phyloP scores from a whole-genome alignment of 2,113 vertebrate genomes.

The Zosterops lateralis region DNA sequence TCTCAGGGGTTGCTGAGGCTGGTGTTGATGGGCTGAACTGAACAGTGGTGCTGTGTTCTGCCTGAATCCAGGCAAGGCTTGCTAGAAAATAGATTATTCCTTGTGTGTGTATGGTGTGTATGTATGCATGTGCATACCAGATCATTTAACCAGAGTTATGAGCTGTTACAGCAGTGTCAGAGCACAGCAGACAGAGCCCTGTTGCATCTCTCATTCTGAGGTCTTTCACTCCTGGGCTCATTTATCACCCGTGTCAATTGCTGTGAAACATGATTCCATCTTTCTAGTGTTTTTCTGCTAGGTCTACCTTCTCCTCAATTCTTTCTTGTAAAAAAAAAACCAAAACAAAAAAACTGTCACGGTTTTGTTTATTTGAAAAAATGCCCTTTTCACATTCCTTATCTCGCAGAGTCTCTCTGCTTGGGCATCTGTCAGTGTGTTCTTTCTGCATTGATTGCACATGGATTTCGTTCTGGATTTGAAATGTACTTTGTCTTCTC shows the following conservation, averaged over 20 bases:
- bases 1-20: not conserved
- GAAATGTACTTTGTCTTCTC: not conserved
- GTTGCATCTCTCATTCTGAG: not conserved
- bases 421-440: not conserved
- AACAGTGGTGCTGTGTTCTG: not conserved
- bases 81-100: not conserved
- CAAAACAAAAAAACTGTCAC: not conserved
- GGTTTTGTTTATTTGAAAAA: slow-evolving; percentile 16
- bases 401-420: not conserved
- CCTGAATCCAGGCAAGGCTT: not conserved
- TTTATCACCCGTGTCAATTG: not conserved
- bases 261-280: not conserved
- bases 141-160: not conserved
- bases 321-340: not conserved
- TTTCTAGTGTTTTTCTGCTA: not conserved
- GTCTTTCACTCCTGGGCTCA: not conserved
- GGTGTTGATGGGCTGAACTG: not conserved
- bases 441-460: not conserved
- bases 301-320: not conserved
- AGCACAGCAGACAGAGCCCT: not conserved
- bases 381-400: not conserved
- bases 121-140: not conserved
- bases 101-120: not conserved
- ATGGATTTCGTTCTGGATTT: not conserved
- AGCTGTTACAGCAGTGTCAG: not conserved